Percentiles rank a stretch among this genome's conserved stretches.
Conservation (phyloP, 2,797 vertebrate genomes). For the Scarus forsteni region DNA sequence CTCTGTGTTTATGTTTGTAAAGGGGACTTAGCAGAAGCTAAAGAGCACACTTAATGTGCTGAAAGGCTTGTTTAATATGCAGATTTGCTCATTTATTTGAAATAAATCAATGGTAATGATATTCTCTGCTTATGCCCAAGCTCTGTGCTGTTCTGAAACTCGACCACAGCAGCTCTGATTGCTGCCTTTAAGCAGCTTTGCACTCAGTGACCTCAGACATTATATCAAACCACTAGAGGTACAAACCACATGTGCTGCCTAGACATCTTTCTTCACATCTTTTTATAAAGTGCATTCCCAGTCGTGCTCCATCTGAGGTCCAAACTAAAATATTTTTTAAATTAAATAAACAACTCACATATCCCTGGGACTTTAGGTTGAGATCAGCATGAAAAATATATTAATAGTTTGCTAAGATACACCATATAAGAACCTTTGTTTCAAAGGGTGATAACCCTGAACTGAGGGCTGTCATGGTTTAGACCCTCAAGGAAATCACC, state of each 20-base stretch:
- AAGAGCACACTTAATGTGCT: slow-evolving; percentile 7
- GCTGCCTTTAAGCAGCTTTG: slow-evolving; percentile 26
- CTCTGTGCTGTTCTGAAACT: slow-evolving; percentile 35
- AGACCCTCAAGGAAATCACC: too few species aligned
- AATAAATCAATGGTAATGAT: slow-evolving; percentile 39
- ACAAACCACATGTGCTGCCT: background rate
- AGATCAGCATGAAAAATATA: too few species aligned
- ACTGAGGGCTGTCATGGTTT: too few species aligned
- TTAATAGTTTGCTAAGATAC: too few species aligned
- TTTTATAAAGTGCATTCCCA: too few species aligned
- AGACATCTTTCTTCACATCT: too few species aligned
- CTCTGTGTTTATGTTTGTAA: slow-evolving; percentile 36
- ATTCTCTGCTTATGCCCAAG: slow-evolving; percentile 13
- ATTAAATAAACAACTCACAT: too few species aligned
- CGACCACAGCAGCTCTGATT: slow-evolving; percentile 24
- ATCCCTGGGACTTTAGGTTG: too few species aligned
- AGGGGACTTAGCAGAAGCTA: slow-evolving; percentile 18
- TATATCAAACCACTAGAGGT: slow-evolving; percentile 16
- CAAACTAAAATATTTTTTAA: too few species aligned
- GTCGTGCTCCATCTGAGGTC: too few species aligned
- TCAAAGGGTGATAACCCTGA: too few species aligned
- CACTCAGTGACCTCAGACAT: slow-evolving; percentile 35
- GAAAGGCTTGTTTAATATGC: slow-evolving; percentile 16
- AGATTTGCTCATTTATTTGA: slow-evolving; percentile 22
- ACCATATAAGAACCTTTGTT: too few species aligned